Evolutionary conservation across 2,888 invertebrate species (phyloP), one percentile per base, ranked within the genome.

Genomic region (Troides aeacus): DNA sequence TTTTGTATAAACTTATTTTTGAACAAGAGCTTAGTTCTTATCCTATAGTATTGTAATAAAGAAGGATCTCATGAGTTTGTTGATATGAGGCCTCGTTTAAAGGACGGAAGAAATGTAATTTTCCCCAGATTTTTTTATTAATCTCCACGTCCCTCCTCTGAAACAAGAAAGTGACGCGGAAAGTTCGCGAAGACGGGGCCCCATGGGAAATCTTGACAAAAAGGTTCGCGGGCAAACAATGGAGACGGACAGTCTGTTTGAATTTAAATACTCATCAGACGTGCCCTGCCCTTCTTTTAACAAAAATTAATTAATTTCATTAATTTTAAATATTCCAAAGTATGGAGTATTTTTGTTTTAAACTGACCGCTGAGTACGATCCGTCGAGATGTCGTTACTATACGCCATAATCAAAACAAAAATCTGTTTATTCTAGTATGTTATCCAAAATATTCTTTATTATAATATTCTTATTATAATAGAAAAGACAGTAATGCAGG

Each of bases 201-300:
- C 81, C 89, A 70, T 72, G 90, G 89, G 91, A 91, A 91, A 91
- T 91, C 86, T 89, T 79, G 79, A 82, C 84, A 85, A 88, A 89
- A 89, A 89, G 89, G 87, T 87, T 86, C 78, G 81, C 78, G 76
- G 80, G 81, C 85, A 87, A 89, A 89, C 88, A 88, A 87, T 84
- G 79, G 79, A 80, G 81, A 77, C 72, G 72, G 72, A 72, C 76
- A 74, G 76, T 74, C 80, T 84, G 80, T 82, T 86, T 84, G 81
- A 82, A 81, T 81, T 79, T 79, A 80, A 77, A 67, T 36, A 67
- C 66, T 64, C 66, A 53, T 50, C 72, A 70, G 61, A 68, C 68
- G 42, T 50, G 46, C 21, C 36, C n/a, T 66, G 61, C 53, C 3
- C 63, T 60, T 66, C 30, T 57, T 18, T 30, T 50, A 50, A 18